These are phyloP conservation scores for Columbina picui DNA, from an alignment of 2,113 vertebrate species.

Conservation along the genomic window DNA sequence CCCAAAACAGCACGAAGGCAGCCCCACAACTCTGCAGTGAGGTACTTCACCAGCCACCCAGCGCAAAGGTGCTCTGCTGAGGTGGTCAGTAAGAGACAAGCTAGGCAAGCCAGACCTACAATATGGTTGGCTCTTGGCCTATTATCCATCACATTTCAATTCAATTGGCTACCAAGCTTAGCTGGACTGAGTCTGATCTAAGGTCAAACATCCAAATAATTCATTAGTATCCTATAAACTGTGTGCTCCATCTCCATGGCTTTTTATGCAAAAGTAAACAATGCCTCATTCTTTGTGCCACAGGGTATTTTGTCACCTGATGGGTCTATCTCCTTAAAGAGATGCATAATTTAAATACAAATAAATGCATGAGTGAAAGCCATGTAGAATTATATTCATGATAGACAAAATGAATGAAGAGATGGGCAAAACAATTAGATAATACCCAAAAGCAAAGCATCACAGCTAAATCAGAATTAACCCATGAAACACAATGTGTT, in stretches of 20 bases:
- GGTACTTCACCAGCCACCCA: neutral
- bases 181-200: neutral
- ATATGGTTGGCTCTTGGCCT: neutral
- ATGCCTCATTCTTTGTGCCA: neutral
- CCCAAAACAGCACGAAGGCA: fast-evolving
- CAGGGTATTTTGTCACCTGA: neutral
- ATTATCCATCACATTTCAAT: neutral
- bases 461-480: constrained; percentile 55
- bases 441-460: constrained; percentile 36
- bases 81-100: neutral
- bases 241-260: neutral
- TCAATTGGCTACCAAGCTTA: neutral
- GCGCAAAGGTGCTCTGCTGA: neutral
- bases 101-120: neutral
- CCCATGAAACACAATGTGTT: constrained; percentile 15
- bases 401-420: constrained; percentile 12
- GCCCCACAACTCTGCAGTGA: fast-evolving
- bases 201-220: constrained; percentile 35
- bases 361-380: constrained; percentile 26
- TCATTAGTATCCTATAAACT: constrained; percentile 3
- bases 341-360: constrained; percentile 40
- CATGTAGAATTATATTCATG: neutral
- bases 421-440: constrained; percentile 47
- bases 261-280: constrained; percentile 44
- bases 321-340: constrained; percentile 21